Percentiles rank a stretch among this genome's conserved stretches.
Conservation (phyloP, 2,113 vertebrate genomes). For the Genyomyrus donnyi region DNA sequence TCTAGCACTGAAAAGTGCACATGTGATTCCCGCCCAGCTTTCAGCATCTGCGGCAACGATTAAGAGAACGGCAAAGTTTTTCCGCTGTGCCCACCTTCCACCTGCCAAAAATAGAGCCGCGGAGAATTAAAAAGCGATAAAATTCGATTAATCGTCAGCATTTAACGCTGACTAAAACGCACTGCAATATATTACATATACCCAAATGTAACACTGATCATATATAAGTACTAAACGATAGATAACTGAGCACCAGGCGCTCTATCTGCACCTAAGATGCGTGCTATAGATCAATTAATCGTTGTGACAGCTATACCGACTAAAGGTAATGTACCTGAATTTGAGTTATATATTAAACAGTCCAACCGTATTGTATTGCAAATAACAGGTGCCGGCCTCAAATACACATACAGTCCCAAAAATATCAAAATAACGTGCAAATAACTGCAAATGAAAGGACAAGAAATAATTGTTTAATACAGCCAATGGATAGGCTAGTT, state of each 20-base stretch:
- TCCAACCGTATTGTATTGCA: background rate
- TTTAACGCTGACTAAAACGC: background rate
- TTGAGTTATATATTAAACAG: background rate
- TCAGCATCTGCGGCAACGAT: background rate
- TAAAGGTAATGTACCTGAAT: background rate
- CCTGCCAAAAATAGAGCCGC: background rate
- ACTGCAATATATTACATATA: background rate
- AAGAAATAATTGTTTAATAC: background rate
- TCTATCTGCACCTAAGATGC: background rate
- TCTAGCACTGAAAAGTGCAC: background rate
- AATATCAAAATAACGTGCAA: background rate
- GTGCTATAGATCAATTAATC: background rate
- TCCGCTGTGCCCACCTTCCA: background rate
- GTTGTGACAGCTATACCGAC: background rate
- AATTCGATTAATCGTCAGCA: background rate
- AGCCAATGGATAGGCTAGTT: background rate
- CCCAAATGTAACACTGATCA: background rate
- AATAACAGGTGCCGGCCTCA: background rate
- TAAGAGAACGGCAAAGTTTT: background rate
- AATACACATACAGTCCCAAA: background rate
- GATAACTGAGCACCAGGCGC: background rate
- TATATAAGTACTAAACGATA: background rate
- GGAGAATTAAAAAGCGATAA: background rate
- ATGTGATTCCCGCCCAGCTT: background rate
- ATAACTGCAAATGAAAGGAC: background rate